A percentile compares a stretch with the other conserved stretches of the same genome.
Conservation (phyloP, 2,888 invertebrate genomes). For the Hirtodrosophila confusa region DNA sequence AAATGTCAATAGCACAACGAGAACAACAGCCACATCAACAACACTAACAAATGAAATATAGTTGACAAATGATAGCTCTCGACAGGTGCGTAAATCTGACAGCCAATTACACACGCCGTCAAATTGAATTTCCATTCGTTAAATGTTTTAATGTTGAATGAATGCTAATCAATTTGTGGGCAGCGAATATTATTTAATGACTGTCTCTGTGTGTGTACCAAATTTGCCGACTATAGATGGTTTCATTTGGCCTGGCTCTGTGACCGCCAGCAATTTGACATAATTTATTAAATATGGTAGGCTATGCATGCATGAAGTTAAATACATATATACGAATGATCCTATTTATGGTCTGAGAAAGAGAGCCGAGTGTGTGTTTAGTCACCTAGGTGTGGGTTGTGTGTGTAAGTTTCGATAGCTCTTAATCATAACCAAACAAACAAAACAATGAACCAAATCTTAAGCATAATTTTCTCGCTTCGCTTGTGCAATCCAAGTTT, state of each 20-base stretch:
- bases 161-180: slow-evolving; percentile 33
- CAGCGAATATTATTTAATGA: slow-evolving; percentile 18
- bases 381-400: too few relatives aligned
- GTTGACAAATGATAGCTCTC: slow-evolving; percentile 5
- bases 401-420: too few relatives aligned
- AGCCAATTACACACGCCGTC: slow-evolving; percentile 46
- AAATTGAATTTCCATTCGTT: slow-evolving; percentile 38
- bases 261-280: slow-evolving; percentile 17
- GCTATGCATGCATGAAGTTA: too few relatives aligned
- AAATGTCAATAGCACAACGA: slow-evolving; percentile 64
- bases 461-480: too few relatives aligned
- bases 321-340: too few relatives aligned
- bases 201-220: slow-evolving; percentile 12
- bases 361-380: too few relatives aligned
- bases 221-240: slow-evolving; percentile 14
- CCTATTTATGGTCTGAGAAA: too few relatives aligned
- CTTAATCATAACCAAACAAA: too few relatives aligned
- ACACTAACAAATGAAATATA: slow-evolving; percentile 21
- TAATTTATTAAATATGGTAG: background rate
- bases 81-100: slow-evolving; percentile 39
- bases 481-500: too few relatives aligned
- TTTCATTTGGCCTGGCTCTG: slow-evolving; percentile 1
- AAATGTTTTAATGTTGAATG: background rate
- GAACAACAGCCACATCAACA: slow-evolving; percentile 21
- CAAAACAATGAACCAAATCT: too few relatives aligned